Evolutionary conservation across 64 coral and sea anemone species (phyloP).

Genomic region (Pocillopora verrucosa): DNA sequence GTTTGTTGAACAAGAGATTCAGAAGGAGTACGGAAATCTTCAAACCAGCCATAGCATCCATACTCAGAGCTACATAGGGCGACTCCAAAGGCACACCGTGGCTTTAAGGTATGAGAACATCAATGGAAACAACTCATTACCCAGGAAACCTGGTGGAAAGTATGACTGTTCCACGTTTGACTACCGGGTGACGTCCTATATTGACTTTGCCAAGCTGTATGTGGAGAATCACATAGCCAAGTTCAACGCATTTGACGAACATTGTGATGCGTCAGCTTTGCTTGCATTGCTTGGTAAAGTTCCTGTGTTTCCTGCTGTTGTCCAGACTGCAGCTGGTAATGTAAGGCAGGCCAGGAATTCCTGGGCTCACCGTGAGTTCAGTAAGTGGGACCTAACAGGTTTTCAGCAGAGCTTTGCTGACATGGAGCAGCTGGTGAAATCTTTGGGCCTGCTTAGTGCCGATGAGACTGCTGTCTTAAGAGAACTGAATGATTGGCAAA

Average conservation of each 20-base stretch:
- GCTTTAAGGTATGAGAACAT: slow-evolving; percentile 36
- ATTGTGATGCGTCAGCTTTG: not conserved
- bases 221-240: slow-evolving; percentile 13
- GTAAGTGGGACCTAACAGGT: not conserved
- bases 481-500: slow-evolving; percentile 33
- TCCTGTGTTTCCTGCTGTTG: not conserved
- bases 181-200: slow-evolving; percentile 17
- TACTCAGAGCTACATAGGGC: slow-evolving; percentile 3
- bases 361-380: slow-evolving; percentile 37
- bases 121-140: slow-evolving; percentile 14
- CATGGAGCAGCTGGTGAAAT: slow-evolving; percentile 16
- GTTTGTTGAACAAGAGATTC: slow-evolving; percentile 7
- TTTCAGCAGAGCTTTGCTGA: not conserved
- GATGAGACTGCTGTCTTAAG: not conserved
- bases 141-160: not conserved
- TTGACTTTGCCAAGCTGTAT: slow-evolving; percentile 52
- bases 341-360: not conserved
- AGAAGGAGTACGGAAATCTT: slow-evolving; percentile 25
- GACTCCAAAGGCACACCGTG: not conserved
- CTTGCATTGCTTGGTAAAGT: slow-evolving; percentile 4
- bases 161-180: not conserved
- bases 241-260: not conserved
- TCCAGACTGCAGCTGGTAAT: slow-evolving; percentile 4
- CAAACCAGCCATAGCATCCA: slow-evolving; percentile 27
- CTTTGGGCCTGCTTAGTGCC: not conserved